phyloP scores from a whole-genome alignment of 2,888 invertebrate species.

The Heliconius sara region DNA sequence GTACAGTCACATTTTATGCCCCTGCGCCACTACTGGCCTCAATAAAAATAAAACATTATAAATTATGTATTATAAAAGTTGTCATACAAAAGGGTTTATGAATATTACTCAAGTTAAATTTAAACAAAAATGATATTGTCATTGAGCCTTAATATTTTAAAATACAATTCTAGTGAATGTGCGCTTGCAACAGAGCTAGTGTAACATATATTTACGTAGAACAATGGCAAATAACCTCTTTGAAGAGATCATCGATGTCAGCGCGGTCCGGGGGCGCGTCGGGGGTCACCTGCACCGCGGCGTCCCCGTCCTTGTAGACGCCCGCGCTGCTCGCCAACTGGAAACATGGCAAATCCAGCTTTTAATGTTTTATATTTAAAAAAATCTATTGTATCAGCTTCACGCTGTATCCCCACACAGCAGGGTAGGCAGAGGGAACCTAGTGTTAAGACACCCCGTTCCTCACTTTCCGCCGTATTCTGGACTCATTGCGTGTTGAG shows the following conservation, averaged over 20 bases:
- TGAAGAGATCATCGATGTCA: constrained; percentile 62
- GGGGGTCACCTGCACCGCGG: constrained; percentile 48
- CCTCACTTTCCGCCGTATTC: too few species aligned
- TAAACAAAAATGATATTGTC: neutral
- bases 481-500: too few species aligned
- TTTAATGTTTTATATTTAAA: too few species aligned
- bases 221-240: constrained; percentile 57
- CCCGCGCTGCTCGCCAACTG: constrained; percentile 51
- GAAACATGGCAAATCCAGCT: neutral
- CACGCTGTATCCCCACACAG: too few species aligned
- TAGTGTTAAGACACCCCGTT: too few species aligned
- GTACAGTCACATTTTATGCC: too few species aligned
- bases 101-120: neutral
- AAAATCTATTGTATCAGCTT: too few species aligned
- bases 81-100: neutral
- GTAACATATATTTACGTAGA: neutral
- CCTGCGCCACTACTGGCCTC: too few species aligned
- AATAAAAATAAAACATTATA: too few species aligned
- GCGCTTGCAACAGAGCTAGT: neutral
- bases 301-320: constrained; percentile 60
- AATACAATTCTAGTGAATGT: neutral
- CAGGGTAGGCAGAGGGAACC: too few species aligned
- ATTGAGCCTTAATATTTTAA: neutral
- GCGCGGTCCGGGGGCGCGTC: constrained; percentile 40
- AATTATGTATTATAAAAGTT: neutral